phyloP scores from a whole-genome alignment of 2,113 vertebrate species.

The Forbesichthys papilliferus region DNA sequence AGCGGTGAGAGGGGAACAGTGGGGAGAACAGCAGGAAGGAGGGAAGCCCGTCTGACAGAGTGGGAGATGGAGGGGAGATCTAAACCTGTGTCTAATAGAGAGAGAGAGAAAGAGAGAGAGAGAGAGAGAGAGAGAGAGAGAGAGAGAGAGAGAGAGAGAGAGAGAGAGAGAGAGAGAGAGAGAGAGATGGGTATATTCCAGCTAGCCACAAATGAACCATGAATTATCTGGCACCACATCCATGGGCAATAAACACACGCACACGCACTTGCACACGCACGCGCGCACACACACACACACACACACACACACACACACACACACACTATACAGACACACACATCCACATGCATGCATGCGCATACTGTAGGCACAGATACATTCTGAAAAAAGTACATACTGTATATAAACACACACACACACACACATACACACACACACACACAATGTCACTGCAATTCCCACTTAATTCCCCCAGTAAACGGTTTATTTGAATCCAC shows the following conservation, averaged over 20 bases:
- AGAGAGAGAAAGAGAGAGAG: constrained; percentile 36
- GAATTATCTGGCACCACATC: constrained; percentile 22
- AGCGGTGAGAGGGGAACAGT: neutral
- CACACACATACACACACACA: constrained; percentile 20
- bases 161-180: constrained; percentile 7
- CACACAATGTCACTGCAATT: constrained; percentile 5
- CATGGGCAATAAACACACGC: neutral
- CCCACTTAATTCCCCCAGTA: constrained; percentile 16
- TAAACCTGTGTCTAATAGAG: constrained; percentile 41
- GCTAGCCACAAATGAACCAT: constrained; percentile 42
- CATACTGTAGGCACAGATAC: neutral
- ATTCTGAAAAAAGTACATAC: neutral
- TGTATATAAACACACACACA: constrained; percentile 1
- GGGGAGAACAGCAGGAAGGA: constrained; percentile 15
- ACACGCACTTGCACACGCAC: neutral
- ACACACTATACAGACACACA: constrained; percentile 2
- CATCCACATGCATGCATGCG: neutral
- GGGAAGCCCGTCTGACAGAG: constrained; percentile 28
- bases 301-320: constrained; percentile 1
- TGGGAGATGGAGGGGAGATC: constrained; percentile 22
- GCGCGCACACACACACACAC: neutral
- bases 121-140: constrained; percentile 11
- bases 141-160: constrained; percentile 24
- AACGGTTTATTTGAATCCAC: constrained; percentile 31
- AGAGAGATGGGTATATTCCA: constrained; percentile 28